Base-by-base conservation (phyloP, 2,113 vertebrate genomes). In the Sebastes schlegelii region DNA sequence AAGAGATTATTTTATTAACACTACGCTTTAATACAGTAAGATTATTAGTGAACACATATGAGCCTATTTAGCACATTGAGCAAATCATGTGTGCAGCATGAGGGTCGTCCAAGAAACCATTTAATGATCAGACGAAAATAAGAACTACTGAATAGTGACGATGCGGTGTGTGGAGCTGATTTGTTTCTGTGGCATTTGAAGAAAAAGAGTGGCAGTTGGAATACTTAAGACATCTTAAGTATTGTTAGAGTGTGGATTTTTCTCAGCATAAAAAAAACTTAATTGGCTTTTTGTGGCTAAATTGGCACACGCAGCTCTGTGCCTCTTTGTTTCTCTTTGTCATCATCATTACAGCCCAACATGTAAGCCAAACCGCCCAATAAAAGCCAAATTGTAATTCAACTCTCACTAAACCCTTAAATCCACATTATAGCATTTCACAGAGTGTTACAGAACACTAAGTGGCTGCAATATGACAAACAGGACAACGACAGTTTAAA, bases 311-410 rank as follows among this genome's bases (percentile, higher is more conserved):
- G 8, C 52, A 67, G 70, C 67, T 21, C 34, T 70, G 80, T 43
- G 64, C 42, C 68, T 70, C 19, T 80, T 26, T 84, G 54, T 63
- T 34, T 74, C 26, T 62, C 1, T 84, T 58, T 71, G 69, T 71
- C 52, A 8, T 75, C 51, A 83, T 85, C 34, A 68, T 85, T 14
- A 40, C 45, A 52, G 57, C 14, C 52, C 55, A 21, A 1, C 11
- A 4, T 54, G 68, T 21, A 43, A 48, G 51, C 81, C 68, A 80
- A 71, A 73, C 78, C 70, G 17, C 79, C 7, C 7, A 69, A 58
- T 82, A 61, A 77, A 71, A 60, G 73, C 66, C 57, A 61, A 49
- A 73, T 43, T 81, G 60, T 75, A 43, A 74, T 80, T 63, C 14
- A 77, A 7, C 58, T 55, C 34, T 65, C 54, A 19, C 21, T 69